A percentile compares a stretch with the other conserved stretches of the same genome.
Evolutionary conservation across 2,113 vertebrate species (phyloP).

Genomic region (Rhea americana): DNA sequence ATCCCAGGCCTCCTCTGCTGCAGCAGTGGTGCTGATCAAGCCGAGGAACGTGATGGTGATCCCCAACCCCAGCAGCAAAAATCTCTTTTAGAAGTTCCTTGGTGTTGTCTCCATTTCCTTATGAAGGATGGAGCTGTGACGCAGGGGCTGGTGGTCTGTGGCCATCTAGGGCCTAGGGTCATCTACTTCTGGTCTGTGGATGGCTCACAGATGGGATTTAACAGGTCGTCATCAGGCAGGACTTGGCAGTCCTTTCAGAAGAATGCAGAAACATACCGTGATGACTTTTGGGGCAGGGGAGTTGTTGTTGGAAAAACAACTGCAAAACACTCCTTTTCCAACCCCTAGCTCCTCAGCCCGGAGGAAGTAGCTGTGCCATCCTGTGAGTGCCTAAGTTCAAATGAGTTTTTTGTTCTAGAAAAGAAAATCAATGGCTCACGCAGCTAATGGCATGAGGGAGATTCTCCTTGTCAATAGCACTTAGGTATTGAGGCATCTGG

Average conservation of each 20-base stretch:
- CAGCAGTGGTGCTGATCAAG: not conserved
- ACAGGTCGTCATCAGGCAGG: not conserved
- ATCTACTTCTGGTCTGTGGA: not conserved
- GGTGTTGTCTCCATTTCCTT: not conserved
- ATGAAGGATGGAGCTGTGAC: rapidly evolving
- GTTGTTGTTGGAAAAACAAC: not conserved
- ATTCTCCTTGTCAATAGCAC: slow-evolving; percentile 23
- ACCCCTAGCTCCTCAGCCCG: not conserved
- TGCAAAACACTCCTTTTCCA: not conserved
- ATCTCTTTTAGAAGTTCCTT: not conserved
- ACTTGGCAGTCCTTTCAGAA: not conserved
- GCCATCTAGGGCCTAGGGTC: not conserved
- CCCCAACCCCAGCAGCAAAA: not conserved
- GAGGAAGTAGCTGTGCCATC: not conserved
- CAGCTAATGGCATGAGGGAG: not conserved
- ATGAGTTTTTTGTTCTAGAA: slow-evolving; percentile 52
- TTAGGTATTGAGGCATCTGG: slow-evolving; percentile 3
- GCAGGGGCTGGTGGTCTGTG: not conserved
- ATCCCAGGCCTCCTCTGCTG: not conserved
- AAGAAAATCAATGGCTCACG: slow-evolving; percentile 1
- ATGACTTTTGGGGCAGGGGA: not conserved
- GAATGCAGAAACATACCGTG: rapidly evolving
- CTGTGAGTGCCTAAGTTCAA: not conserved
- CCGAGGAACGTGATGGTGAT: too few relatives aligned
- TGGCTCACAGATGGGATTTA: not conserved